phyloP scores from a whole-genome alignment of 35 echinoderm and acorn worm genomes.

The Patiria miniata region DNA sequence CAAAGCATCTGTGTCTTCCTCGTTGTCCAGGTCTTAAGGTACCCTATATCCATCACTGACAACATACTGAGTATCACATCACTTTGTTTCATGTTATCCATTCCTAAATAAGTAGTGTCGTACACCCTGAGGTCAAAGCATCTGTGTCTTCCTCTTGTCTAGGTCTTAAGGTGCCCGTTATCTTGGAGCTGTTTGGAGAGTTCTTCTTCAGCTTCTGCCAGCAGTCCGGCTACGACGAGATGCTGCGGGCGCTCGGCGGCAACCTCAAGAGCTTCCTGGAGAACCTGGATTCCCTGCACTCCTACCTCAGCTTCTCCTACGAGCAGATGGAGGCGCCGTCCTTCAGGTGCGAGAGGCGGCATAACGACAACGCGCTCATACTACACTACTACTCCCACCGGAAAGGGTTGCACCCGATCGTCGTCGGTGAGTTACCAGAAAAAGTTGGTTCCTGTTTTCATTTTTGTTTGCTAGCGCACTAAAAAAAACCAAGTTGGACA shows the following conservation, averaged over 20 bases:
- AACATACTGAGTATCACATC: too few relatives aligned
- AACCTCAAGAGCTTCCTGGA: slow-evolving; percentile 92
- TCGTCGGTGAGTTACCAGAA: slow-evolving; percentile 71
- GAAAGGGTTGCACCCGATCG: slow-evolving; percentile 98
- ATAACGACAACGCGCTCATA: slow-evolving; percentile 76
- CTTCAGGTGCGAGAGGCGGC: slow-evolving; percentile 82
- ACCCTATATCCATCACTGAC: too few relatives aligned
- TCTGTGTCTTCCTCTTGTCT: not conserved
- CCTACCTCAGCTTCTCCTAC: slow-evolving; percentile 97
- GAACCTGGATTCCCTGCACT: slow-evolving; percentile 95
- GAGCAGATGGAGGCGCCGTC: slow-evolving; percentile 99
- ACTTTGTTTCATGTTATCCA: too few relatives aligned
- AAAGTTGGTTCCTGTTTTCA: not conserved
- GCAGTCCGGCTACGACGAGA: slow-evolving; percentile 93
- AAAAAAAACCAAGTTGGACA: too few relatives aligned
- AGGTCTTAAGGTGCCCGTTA: slow-evolving; percentile 70
- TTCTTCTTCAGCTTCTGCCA: slow-evolving; percentile 99
- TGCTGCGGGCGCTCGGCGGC: slow-evolving; percentile 88
- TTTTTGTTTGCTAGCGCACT: not conserved
- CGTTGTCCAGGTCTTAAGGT: slow-evolving; percentile 63
- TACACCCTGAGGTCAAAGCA: too few relatives aligned
- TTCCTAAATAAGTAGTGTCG: too few relatives aligned
- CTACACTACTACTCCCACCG: slow-evolving; percentile 97
- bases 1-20: not conserved
- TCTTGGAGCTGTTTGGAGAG: slow-evolving; percentile 92